These are phyloP conservation scores for Triops cancriformis DNA, from an alignment of 1,140 invertebrate species.

Conservation along the genomic window DNA sequence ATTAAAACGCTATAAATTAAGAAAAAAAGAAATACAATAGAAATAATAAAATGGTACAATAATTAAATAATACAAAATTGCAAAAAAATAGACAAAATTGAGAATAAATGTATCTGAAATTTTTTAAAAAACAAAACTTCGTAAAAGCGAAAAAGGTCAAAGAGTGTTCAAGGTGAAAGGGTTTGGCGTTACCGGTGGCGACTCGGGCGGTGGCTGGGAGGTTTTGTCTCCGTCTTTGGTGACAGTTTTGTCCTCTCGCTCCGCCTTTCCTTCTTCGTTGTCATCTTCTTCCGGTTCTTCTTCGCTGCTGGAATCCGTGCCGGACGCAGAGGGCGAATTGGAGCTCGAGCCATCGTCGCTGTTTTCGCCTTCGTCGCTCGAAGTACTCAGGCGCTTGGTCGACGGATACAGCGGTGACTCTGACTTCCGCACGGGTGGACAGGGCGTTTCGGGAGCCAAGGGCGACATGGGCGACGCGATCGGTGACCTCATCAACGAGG, in stretches of 20 bases:
- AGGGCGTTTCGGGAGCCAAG: not conserved
- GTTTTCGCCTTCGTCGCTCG: not conserved
- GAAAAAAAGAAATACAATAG: too few relatives aligned
- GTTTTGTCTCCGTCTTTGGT: not conserved
- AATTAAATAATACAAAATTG: too few relatives aligned
- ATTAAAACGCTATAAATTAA: too few relatives aligned
- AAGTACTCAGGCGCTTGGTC: not conserved
- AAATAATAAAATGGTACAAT: too few relatives aligned
- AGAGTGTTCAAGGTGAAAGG: too few relatives aligned
- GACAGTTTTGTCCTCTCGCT: too few relatives aligned
- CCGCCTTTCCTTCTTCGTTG: not conserved
- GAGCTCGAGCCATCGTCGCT: slow-evolving; percentile 22
- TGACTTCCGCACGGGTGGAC: not conserved
- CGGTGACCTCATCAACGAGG: not conserved
- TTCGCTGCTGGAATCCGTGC: slow-evolving; percentile 19
- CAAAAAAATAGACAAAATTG: too few relatives aligned
- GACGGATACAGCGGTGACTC: not conserved
- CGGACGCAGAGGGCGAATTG: slow-evolving; percentile 21
- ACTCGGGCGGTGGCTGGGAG: not conserved
- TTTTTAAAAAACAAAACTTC: too few relatives aligned
- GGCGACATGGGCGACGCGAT: not conserved
- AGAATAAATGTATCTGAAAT: too few relatives aligned
- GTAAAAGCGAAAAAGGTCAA: too few relatives aligned
- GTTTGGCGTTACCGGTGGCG: not conserved
- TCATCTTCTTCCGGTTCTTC: not conserved